Base-by-base conservation (phyloP, 64 coral and sea anemone species). In the Trachythela sp. region DNA sequence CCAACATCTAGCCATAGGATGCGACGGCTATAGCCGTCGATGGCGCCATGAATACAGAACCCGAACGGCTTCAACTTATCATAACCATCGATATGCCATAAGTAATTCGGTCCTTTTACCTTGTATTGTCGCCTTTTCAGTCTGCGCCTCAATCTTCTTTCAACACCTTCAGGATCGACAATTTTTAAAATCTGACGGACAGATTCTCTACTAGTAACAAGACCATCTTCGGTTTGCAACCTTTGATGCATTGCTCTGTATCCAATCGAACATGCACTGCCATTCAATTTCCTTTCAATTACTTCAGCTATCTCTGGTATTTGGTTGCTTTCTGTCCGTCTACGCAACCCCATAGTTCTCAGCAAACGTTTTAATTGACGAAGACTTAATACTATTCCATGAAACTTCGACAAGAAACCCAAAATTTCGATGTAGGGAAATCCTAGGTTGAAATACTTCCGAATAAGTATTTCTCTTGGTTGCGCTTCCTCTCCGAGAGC, bases 181-280 rank as follows among this genome's bases (percentile, higher is more conserved):
- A 87, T 86, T 48, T 83, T 94, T 76, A 94, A 91, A 76, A 88
- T 88, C 8, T 85, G 85, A 64, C 86, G 85, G 83, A 94, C 77
- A 37, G 52, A 87, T 91, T 94, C 89, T 87, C 89, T 72, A 42
- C 86, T 85, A 36, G 86, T 86, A 26, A 51, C 40, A 31, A 91
- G 86, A 9, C 89, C 54, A 49, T 91, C 39, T 39, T 94, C 14
- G 33, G 45, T 88, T 48, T 77, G 36, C 27, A 90, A 40, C 13
- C 92, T 67, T 91, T 94, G 86, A 52, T 94, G 86, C 93, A 94
- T 91, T 56, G 86, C 84, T 64, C 93, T 75, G 86, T 91, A 94
- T 37, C 93, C 93, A 30, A 94, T 83, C 37, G 75, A 77, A 50
- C 85, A 48, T n/a, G 89, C 89, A 91, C 89, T 94, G 56, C 93